Conservation (phyloP, 92 coral and sea anemone species). For the Porites evermanni region DNA sequence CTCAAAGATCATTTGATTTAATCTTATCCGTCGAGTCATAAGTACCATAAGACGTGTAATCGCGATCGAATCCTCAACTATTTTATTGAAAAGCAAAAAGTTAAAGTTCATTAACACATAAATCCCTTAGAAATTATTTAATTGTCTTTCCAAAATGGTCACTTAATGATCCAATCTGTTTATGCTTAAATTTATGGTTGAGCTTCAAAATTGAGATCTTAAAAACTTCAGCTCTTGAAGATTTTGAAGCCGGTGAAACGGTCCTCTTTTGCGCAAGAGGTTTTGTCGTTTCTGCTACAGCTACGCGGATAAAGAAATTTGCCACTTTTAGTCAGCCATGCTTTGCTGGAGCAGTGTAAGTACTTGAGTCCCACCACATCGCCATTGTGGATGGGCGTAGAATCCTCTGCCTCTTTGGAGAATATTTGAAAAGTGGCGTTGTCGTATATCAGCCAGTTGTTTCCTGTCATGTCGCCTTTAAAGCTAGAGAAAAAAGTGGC, state of each 20-base stretch:
- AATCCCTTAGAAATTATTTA: neutral
- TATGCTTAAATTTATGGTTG: neutral
- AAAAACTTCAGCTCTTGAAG: slow-evolving; percentile 51
- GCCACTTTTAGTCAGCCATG: slow-evolving; percentile 67
- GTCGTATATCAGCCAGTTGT: slow-evolving; percentile 39
- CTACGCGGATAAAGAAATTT: slow-evolving; percentile 49
- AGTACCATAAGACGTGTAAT: no score
- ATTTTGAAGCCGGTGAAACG: slow-evolving; percentile 61
- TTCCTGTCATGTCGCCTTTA: slow-evolving; percentile 26
- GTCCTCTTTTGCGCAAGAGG: slow-evolving; percentile 49
- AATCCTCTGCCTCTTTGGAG: slow-evolving; percentile 55
- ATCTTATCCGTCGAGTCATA: no score
- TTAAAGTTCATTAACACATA: neutral
- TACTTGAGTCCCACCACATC: slow-evolving; percentile 71
- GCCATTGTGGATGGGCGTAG: slow-evolving; percentile 63
- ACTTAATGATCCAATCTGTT: neutral
- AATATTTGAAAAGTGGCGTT: slow-evolving; percentile 61
- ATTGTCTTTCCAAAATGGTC: neutral
- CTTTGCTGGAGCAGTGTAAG: slow-evolving; percentile 36
- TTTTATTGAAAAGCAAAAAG: no score
- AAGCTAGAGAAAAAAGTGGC: neutral
- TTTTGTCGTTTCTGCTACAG: slow-evolving; percentile 44
- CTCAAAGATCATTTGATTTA: no score
- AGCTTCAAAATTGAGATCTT: neutral
- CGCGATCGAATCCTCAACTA: neutral